Base-by-base conservation (phyloP, 1,140 invertebrate genomes). In the Hydropsyche tenuis region DNA sequence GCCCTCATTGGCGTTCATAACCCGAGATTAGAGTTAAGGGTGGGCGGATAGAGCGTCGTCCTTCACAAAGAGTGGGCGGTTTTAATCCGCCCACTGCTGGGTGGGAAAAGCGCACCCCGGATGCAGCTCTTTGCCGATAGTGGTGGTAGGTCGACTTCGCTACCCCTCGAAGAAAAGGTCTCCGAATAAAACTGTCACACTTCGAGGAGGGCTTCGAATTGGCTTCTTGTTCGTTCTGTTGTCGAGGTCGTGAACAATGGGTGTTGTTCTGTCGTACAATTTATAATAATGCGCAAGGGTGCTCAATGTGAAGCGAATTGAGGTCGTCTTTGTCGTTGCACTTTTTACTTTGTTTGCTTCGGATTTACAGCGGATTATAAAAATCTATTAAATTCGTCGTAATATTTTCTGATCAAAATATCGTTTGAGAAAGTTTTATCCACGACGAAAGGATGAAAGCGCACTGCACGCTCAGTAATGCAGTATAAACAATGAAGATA, bases 1-100 rank as follows among this genome's bases (percentile, higher is more conserved):
- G 56, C 22, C 56, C 56, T 60, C 56, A 60, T 60, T 60, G 56
- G 56, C 51, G 51, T 53, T 53, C 51, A 53, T 43, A 12, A 20
- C 18, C 18, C 56, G 18, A 18, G 12, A 12, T 12, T 14, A 12
- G 23, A 60, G 56, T 22, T 60, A 22, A 60, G 20, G 22, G 56
- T 60, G 56, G 56, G 51, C 11, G 56, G 56, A 11, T 60, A 22
- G n/a, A 30, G 62, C 71, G 18, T 43, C 71, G 64, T 73, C 71
- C 71, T 60, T 73, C 48, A 73, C 71, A 73, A 73, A 73, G 62
- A 45, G 63, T 18, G 68, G 68, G 68, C 25, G 68, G 48, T 45
- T 27, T 56, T 70, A 70, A 56, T 56, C 68, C 68, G 14, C 48
- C 68, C 68, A 37, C 30, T n/a, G n/a, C n/a, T 37, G 30, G 30